A percentile compares a stretch with the other conserved stretches of the same genome.
Evolutionary conservation across 1,140 invertebrate genomes (phyloP).

Genomic region (Nymphalis io): DNA sequence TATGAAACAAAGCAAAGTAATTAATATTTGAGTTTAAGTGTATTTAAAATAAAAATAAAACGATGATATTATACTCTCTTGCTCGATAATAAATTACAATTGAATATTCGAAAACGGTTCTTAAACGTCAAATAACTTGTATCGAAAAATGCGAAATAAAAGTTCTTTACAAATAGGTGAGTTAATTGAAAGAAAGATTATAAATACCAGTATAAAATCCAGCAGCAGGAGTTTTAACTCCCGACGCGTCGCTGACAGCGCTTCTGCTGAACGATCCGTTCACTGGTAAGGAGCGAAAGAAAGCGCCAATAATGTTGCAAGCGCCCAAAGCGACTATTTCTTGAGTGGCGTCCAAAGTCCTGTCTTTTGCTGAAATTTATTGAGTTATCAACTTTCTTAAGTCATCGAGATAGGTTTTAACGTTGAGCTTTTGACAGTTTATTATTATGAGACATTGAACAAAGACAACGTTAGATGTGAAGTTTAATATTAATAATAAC

Average conservation of each 20-base stretch:
- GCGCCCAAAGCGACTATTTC: slow-evolving; percentile 92
- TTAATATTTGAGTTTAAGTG: no score
- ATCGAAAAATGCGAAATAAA: slow-evolving; percentile 3
- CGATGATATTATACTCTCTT: no score
- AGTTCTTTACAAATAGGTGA: neutral
- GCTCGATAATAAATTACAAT: no score
- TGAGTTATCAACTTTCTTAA: slow-evolving; percentile 44
- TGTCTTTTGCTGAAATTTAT: slow-evolving; percentile 85
- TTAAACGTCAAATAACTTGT: neutral
- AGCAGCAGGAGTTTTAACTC: slow-evolving; percentile 92
- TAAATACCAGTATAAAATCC: slow-evolving; percentile 87
- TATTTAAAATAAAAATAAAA: no score
- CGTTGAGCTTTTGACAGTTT: slow-evolving; percentile 11
- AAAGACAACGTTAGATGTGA: neutral
- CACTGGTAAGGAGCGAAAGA: slow-evolving; percentile 93
- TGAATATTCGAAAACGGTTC: no score
- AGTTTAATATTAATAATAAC: neutral
- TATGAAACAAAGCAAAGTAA: no score
- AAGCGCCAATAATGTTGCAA: slow-evolving; percentile 92
- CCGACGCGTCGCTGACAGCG: slow-evolving; percentile 95
- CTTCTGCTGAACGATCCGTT: slow-evolving; percentile 95
- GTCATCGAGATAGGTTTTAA: slow-evolving; percentile 37
- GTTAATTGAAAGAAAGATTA: slow-evolving; percentile 7
- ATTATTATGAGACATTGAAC: slow-evolving; percentile 5
- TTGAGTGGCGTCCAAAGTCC: slow-evolving; percentile 90